A percentile compares a stretch with the other conserved stretches of the same genome.
Evolutionary conservation across 2,113 vertebrate genomes (phyloP).

Genomic region (Struthidea cinerea): DNA sequence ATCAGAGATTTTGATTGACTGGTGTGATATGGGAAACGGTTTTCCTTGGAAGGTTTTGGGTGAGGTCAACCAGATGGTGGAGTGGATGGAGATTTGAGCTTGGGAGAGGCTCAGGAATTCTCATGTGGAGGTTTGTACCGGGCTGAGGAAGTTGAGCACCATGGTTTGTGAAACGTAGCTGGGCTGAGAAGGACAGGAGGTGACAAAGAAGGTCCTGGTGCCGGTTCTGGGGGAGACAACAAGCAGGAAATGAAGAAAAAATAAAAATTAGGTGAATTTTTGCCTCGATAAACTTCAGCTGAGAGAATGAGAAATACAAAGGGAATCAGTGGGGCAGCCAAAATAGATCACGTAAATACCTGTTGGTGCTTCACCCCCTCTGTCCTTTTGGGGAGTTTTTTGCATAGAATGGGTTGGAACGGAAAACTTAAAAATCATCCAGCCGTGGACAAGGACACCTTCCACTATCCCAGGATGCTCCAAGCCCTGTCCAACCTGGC

Average conservation of each 20-base stretch:
- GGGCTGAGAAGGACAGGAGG: neutral
- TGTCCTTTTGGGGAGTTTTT: neutral
- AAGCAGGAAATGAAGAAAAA: neutral
- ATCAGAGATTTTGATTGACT: neutral
- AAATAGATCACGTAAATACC: neutral
- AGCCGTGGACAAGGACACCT: too few relatives aligned
- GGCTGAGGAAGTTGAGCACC: neutral
- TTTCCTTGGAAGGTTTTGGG: neutral
- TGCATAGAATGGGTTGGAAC: neutral
- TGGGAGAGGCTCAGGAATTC: neutral
- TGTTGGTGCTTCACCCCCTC: neutral
- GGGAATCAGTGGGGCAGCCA: too few relatives aligned
- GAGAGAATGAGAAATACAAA: neutral
- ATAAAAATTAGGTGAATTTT: neutral
- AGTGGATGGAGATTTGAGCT: neutral
- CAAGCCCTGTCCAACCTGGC: neutral
- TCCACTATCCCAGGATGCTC: neutral
- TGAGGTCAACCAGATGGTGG: neutral
- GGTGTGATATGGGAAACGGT: neutral
- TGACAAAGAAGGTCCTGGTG: neutral
- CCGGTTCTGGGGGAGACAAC: neutral
- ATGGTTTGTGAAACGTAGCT: neutral
- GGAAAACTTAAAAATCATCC: neutral
- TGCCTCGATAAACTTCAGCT: neutral
- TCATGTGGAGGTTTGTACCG: rapidly evolving